phyloP scores from a whole-genome alignment of 2,888 invertebrate genomes.

The Augochlorella aurata region DNA sequence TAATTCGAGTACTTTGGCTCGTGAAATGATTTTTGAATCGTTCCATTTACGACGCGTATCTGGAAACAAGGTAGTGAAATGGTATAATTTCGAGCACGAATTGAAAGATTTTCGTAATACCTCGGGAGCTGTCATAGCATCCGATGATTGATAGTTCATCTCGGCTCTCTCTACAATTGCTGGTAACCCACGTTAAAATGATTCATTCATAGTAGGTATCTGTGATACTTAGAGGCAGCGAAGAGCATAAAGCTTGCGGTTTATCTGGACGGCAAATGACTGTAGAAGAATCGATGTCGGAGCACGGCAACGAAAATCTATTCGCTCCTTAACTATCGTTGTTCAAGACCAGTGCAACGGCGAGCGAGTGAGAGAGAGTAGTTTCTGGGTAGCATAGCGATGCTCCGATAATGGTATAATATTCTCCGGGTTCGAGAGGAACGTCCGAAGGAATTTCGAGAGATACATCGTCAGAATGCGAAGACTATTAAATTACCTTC shows the following conservation, averaged over 20 bases:
- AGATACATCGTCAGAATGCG: neutral
- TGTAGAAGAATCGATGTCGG: neutral
- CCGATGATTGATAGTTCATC: neutral
- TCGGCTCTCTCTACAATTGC: neutral
- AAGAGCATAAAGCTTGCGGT: neutral
- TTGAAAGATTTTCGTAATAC: neutral
- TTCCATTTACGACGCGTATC: too few species aligned
- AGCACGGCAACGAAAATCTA: neutral
- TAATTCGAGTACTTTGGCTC: too few species aligned
- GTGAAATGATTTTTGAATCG: too few species aligned
- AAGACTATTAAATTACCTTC: conserved; percentile 15
- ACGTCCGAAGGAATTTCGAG: neutral
- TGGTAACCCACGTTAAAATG: neutral
- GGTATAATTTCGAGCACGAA: neutral
- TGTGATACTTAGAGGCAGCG: neutral
- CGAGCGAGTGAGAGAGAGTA: neutral
- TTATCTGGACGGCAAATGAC: neutral
- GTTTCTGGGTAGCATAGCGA: neutral
- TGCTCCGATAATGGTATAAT: neutral
- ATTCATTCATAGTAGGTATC: neutral
- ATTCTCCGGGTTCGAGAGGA: neutral
- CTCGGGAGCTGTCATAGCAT: neutral
- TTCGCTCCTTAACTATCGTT: neutral
- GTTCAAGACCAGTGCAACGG: too few species aligned
- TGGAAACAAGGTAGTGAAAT: neutral